Evolutionary conservation across 2,113 vertebrate species (phyloP).

Genomic region (Etia nguti): DNA sequence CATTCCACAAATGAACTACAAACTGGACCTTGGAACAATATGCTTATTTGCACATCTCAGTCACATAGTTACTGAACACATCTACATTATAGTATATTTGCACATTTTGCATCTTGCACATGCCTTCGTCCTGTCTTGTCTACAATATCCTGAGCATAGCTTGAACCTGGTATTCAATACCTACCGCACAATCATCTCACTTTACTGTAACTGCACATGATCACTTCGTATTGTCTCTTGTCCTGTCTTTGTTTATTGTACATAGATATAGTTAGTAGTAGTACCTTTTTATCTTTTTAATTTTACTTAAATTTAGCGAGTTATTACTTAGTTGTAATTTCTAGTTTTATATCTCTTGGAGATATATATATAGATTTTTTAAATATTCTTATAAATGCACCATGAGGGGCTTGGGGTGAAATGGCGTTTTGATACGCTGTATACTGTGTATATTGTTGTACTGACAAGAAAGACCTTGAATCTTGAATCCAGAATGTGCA

Average conservation of each 20-base stretch:
- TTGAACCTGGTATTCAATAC: not conserved
- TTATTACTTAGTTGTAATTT: too few species aligned
- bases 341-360: too few species aligned
- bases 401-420: too few species aligned
- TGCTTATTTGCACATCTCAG: not conserved
- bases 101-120: not conserved
- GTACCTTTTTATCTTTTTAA: not conserved
- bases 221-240: not conserved
- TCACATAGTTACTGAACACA: not conserved
- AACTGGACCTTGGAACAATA: not conserved
- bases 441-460: not conserved
- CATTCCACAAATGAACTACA: not conserved
- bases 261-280: not conserved
- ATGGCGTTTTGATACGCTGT: not conserved
- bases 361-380: too few species aligned
- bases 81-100: not conserved
- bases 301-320: rapidly evolving
- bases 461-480: not conserved
- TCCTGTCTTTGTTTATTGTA: not conserved
- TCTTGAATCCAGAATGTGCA: not conserved
- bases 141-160: not conserved
- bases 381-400: too few species aligned
- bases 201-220: not conserved
- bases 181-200: not conserved
- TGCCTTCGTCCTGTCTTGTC: not conserved